These are phyloP conservation scores for Drosophila neoperkinsi DNA, from an alignment of 2,888 invertebrate species.

Conservation along the genomic window DNA sequence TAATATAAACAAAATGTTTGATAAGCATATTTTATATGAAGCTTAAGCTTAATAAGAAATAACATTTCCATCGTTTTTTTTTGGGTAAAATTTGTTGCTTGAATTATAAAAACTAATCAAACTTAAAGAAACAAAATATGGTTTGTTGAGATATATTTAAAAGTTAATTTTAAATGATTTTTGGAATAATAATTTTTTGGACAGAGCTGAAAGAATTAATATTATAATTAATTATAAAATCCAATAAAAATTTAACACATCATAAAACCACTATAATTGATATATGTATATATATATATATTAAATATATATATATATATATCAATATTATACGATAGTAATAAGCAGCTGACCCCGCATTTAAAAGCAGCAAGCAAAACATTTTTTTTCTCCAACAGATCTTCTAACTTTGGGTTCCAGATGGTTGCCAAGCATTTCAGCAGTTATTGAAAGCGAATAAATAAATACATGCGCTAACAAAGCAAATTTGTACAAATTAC, in stretches of 20 bases:
- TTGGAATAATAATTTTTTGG: background rate
- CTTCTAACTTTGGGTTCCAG: constrained; percentile 26
- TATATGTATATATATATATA: background rate
- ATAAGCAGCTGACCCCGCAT: background rate
- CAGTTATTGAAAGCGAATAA: constrained; percentile 7
- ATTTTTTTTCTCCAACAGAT: background rate
- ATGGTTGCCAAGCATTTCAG: constrained; percentile 19
- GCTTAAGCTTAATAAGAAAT: too few relatives aligned
- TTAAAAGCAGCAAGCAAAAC: background rate
- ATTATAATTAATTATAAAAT: too few relatives aligned
- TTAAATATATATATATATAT: background rate
- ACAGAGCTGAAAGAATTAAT: background rate
- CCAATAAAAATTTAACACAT: background rate
- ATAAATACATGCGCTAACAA: constrained; percentile 7
- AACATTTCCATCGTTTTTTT: too few relatives aligned
- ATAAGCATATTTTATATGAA: background rate
- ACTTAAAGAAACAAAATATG: background rate
- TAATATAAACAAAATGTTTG: background rate
- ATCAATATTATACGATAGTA: background rate
- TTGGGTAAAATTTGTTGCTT: background rate
- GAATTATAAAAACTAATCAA: background rate
- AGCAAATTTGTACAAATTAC: constrained; percentile 44
- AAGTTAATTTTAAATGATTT: background rate
- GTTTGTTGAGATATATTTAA: background rate
- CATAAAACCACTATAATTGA: background rate